Evolutionary conservation across 2,797 vertebrate genomes (phyloP).

Genomic region (Pseudopleuronectes americanus): DNA sequence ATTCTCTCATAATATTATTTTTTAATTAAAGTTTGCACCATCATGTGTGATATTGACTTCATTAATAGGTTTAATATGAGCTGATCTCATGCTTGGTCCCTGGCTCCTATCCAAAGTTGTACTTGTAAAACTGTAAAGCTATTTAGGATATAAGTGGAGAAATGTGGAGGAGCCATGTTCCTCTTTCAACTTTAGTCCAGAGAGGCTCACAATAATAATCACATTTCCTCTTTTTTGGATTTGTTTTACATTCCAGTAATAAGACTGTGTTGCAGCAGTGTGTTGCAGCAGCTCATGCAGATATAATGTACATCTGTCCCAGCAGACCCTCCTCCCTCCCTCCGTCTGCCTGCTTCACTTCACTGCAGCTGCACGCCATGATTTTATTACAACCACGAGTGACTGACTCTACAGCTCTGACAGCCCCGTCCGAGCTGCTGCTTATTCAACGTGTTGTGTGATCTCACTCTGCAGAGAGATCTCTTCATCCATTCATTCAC

Average conservation of each 20-base stretch:
- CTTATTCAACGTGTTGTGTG: background rate
- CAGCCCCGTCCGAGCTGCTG: background rate
- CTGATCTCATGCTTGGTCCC: too few relatives aligned
- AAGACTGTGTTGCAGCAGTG: background rate
- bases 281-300: slow-evolving; percentile 51
- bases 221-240: too few relatives aligned
- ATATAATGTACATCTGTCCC: slow-evolving; percentile 60
- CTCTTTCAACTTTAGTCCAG: too few relatives aligned
- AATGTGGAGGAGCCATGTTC: too few relatives aligned
- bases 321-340: slow-evolving; percentile 4
- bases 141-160: too few relatives aligned
- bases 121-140: too few relatives aligned
- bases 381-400: slow-evolving; percentile 61
- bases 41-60: too few relatives aligned
- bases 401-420: slow-evolving; percentile 24
- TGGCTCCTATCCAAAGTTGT: too few relatives aligned
- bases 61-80: too few relatives aligned
- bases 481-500: background rate
- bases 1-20: too few relatives aligned
- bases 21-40: too few relatives aligned
- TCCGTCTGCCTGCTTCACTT: slow-evolving; percentile 15
- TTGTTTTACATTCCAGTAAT: background rate
- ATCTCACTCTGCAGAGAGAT: background rate
- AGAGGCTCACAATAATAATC: too few relatives aligned
- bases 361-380: slow-evolving; percentile 44